Evolutionary conservation across 2,113 vertebrate species (phyloP), one percentile per base, ranked within the genome.

Genomic region (Herpetotheres cachinnans): DNA sequence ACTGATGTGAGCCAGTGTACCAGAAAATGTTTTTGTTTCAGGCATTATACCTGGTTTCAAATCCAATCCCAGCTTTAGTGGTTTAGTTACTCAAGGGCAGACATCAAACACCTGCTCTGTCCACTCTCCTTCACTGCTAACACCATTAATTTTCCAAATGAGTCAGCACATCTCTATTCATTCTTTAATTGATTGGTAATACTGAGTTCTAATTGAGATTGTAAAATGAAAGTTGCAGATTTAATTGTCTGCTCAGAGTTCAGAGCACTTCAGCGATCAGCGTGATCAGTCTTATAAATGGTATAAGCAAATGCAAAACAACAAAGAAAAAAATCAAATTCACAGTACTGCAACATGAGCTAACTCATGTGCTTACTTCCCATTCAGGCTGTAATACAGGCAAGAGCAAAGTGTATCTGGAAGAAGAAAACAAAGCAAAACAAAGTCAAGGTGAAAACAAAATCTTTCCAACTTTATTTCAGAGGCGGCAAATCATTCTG

Each of bases 1-100:
- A 95, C n/a, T 83, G 71, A 96, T 96, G 69, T 61, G 82, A 96
- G 74, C 29, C 58, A 88, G 20, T 80, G 86, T 78, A 94, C 63
- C 85, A 94, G 85, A 95, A 97, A 97, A 85, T 89, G n/a, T 78
- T 95, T 92, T 92, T 91, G 69, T 92, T 97, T 93, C 86, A 93
- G 78, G 50, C 16, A 34, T 93, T 91, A 85, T 66, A 91, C 89
- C 92, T 95, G 56, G 12, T 90, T 72, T 95, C 26, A 7, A 92
- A 93, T 83, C 24, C 74, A 95, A 55, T 95, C 49, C n/a, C 55
- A 63, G 55, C 11, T 92, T 85, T 76, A 81, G 72, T 62, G 32
- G 20, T 67, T 94, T 83, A 94, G 56, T 91, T 88, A 96, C 62
- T 90, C 92, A 94, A 95, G 89, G 87, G 63, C 92, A 95, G 70